Evolutionary conservation across 2,797 vertebrate genomes (phyloP).

Genomic region (Paramormyrops hopkinsi): DNA sequence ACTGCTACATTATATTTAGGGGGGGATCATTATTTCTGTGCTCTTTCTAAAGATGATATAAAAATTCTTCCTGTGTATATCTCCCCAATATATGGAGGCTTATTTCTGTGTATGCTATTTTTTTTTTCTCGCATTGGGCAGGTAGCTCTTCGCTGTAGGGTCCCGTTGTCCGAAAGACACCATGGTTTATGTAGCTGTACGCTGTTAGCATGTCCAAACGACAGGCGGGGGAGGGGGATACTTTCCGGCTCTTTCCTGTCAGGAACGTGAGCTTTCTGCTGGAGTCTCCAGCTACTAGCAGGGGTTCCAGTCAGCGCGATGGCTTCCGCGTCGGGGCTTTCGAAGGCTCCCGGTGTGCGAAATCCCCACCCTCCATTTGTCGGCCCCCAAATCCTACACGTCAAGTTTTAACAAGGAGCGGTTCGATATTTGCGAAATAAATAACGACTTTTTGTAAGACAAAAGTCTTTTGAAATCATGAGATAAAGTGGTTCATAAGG

Average conservation of each 20-base stretch:
- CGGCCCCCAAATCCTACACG: neutral
- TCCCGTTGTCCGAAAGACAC: neutral
- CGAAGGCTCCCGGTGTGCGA: neutral
- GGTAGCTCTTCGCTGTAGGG: neutral
- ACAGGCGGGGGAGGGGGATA: neutral
- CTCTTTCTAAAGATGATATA: neutral
- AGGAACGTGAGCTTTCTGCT: neutral
- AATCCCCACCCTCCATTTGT: neutral
- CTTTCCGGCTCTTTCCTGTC: neutral
- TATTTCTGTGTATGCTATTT: neutral
- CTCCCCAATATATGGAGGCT: neutral
- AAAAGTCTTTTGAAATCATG: conserved; percentile 12
- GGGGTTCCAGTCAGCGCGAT: neutral
- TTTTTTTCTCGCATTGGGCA: neutral
- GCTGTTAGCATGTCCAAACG: neutral
- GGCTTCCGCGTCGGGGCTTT: neutral
- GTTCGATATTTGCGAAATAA: conserved; percentile 15
- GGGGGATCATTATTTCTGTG: neutral
- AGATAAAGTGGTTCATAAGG: conserved; percentile 21
- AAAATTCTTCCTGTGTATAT: neutral
- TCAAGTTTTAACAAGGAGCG: conserved; percentile 16
- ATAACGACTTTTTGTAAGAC: neutral
- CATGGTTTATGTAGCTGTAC: neutral
- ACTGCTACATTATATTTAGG: neutral
- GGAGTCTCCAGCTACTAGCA: conserved; percentile 12